Conservation (phyloP, 2,797 vertebrate genomes). For the Hozukius guyotensis region DNA sequence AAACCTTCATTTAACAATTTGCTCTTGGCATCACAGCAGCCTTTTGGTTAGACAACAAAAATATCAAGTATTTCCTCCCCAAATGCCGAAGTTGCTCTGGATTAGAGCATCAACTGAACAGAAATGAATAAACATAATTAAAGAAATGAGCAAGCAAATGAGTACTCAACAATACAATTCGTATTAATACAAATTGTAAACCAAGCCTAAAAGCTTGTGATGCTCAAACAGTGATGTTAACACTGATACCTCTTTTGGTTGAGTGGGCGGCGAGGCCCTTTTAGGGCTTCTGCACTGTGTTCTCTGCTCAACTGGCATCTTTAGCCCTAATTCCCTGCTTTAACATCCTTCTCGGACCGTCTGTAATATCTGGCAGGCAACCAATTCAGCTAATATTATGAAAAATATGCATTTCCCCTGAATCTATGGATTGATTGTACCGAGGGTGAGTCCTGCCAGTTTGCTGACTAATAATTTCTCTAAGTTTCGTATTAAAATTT, state of each 20-base stretch:
- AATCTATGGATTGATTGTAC: constrained; percentile 23
- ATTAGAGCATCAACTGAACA: neutral
- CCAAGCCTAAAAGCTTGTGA: neutral
- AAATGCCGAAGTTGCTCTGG: neutral
- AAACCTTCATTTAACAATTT: constrained; percentile 21
- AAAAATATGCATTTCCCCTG: constrained; percentile 27
- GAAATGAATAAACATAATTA: neutral
- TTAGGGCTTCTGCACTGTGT: neutral
- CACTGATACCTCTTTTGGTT: constrained; percentile 8
- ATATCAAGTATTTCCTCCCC: neutral
- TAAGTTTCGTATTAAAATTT: neutral
- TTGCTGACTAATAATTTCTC: neutral
- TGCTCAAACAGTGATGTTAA: constrained; percentile 12
- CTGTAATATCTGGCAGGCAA: constrained; percentile 19
- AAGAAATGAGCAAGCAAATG: neutral
- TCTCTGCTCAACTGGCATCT: constrained; percentile 15
- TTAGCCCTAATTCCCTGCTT: constrained; percentile 7
- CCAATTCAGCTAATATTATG: constrained; percentile 37
- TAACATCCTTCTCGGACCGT: constrained; percentile 7
- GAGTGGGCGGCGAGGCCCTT: neutral
- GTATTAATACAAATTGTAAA: neutral
- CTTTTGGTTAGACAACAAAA: constrained; percentile 1
- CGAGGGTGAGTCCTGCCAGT: neutral
- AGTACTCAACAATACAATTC: neutral
- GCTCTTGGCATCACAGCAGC: neutral